Conservation (phyloP, 2,888 invertebrate genomes). For the Itoplectis maculator region DNA sequence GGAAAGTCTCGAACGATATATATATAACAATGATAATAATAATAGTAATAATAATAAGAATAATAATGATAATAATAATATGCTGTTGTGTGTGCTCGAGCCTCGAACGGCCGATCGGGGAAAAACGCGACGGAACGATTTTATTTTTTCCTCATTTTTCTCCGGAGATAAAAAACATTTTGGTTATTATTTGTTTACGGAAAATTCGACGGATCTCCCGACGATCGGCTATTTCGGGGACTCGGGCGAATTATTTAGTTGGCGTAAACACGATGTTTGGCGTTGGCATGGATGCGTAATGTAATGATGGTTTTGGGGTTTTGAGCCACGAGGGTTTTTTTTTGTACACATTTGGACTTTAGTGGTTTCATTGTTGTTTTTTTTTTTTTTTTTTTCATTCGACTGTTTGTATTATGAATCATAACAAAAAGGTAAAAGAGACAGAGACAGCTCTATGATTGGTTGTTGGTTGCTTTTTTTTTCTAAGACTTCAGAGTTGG, state of each 20-base stretch:
- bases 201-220: conserved; percentile 2
- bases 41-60: too few species aligned
- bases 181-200: background rate
- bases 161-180: too few species aligned
- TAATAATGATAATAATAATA: too few species aligned
- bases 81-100: conserved; percentile 50
- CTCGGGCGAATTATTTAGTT: conserved; percentile 32
- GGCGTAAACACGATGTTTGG: conserved; percentile 32
- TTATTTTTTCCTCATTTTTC: too few species aligned
- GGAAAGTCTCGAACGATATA: conserved; percentile 48
- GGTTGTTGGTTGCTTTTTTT: conserved; percentile 13
- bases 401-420: conserved; percentile 32
- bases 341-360: conserved; percentile 51
- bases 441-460: conserved; percentile 18
- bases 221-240: conserved; percentile 19
- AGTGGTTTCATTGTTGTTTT: conserved; percentile 39
- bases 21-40: too few species aligned
- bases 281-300: conserved; percentile 33
- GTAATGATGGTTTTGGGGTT: conserved; percentile 8
- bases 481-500: conserved; percentile 54
- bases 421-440: conserved; percentile 42
- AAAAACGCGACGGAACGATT: background rate
- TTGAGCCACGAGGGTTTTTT: conserved; percentile 68
- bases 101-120: conserved; percentile 44
- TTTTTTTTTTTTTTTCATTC: conserved; percentile 43